phyloP scores from a whole-genome alignment of 2,113 vertebrate genomes.

The Phoxinus phoxinus region DNA sequence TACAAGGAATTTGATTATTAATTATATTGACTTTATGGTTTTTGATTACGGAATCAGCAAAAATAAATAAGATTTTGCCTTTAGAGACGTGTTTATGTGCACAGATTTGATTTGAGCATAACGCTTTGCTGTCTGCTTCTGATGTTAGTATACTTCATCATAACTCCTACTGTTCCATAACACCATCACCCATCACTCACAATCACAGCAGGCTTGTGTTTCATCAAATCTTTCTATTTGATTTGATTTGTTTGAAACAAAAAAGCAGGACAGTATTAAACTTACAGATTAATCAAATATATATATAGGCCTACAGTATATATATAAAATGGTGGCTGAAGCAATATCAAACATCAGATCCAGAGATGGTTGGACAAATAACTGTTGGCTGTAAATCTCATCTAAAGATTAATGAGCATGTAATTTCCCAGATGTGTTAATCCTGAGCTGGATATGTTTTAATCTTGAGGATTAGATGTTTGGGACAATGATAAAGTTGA shows the following conservation, averaged over 20 bases:
- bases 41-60: neutral
- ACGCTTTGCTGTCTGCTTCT: neutral
- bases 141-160: neutral
- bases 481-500: constrained; percentile 4
- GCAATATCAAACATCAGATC: neutral
- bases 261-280: constrained; percentile 1
- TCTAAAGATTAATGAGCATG: constrained; percentile 39
- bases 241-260: constrained; percentile 14
- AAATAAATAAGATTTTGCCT: neutral
- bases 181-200: neutral
- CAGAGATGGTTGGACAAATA: neutral
- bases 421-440: constrained; percentile 38
- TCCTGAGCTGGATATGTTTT: constrained; percentile 23
- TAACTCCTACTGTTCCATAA: neutral
- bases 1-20: neutral
- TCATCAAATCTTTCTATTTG: constrained; percentile 12
- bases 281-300: neutral
- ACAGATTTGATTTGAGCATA: constrained; percentile 11
- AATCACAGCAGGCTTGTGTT: constrained; percentile 3
- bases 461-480: constrained; percentile 38
- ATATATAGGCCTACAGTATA: too few relatives aligned
- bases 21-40: neutral
- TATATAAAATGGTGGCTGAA: neutral
- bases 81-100: neutral
- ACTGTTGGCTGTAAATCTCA: constrained; percentile 8